Conservation (phyloP, 2,888 invertebrate species). For the Amphiduros pacificus region DNA sequence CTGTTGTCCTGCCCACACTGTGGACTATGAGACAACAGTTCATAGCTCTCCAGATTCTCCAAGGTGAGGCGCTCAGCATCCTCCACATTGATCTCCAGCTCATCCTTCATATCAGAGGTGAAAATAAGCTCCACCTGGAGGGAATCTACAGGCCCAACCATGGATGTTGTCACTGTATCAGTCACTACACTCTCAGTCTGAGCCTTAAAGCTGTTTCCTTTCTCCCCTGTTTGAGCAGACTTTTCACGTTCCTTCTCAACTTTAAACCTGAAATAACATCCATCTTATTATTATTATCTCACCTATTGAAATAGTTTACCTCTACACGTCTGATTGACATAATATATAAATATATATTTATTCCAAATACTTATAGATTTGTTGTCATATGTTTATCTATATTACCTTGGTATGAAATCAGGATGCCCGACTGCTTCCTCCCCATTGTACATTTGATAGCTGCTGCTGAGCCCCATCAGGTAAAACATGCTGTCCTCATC, state of each 20-base stretch:
- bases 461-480: conserved; percentile 3
- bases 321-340: no score
- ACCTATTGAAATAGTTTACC: no score
- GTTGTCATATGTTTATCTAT: no score
- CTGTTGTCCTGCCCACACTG: conserved; percentile 5
- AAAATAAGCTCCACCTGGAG: conserved; percentile 10
- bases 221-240: conserved; percentile 66
- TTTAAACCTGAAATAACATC: conserved; percentile 73
- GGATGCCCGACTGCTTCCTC: no score
- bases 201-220: no score
- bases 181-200: no score
- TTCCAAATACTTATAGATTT: no score
- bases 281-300: no score
- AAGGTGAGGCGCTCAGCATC: conserved; percentile 9
- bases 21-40: background rate
- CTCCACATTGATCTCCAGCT: conserved; percentile 14
- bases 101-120: conserved; percentile 15
- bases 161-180: background rate
- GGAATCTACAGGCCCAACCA: background rate
- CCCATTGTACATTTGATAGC: conserved; percentile 10
- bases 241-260: conserved; percentile 63
- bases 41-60: background rate
- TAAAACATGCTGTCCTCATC: conserved; percentile 1
- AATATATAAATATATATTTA: no score
- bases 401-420: no score